These are phyloP conservation scores for Cosmia trapezina DNA, from an alignment of 2,888 invertebrate genomes.

Conservation along the genomic window DNA sequence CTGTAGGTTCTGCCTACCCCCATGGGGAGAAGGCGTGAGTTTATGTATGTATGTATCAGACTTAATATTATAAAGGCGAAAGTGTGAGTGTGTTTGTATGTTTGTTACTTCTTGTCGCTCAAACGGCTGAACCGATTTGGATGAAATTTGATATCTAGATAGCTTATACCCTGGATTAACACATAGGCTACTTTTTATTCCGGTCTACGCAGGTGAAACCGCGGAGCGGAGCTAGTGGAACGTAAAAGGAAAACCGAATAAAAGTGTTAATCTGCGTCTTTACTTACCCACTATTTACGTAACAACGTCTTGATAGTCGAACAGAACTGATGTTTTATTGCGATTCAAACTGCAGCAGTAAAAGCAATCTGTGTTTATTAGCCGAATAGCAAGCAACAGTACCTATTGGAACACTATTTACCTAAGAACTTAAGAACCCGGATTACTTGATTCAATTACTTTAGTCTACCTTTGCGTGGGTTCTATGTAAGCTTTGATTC, in stretches of 20 bases:
- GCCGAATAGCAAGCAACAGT: neutral
- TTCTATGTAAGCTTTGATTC: conserved; percentile 11
- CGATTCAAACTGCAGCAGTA: conserved; percentile 15
- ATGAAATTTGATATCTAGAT: no score
- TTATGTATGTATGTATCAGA: no score
- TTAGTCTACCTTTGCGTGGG: neutral
- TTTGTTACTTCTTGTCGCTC: no score
- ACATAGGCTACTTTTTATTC: no score
- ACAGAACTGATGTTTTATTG: conserved; percentile 23
- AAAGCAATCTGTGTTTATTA: conserved; percentile 30
- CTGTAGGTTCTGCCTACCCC: no score
- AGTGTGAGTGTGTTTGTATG: no score
- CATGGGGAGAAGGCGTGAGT: no score
- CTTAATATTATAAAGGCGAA: no score
- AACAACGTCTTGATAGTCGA: conserved; percentile 20
- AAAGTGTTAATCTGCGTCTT: conserved; percentile 1
- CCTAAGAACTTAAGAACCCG: conserved; percentile 9
- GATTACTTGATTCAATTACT: conserved; percentile 43
- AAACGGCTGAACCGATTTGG: no score
- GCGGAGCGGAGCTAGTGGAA: no score
- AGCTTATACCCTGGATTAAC: no score
- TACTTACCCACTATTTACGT: neutral
- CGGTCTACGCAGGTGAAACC: no score
- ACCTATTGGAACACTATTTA: conserved; percentile 22
- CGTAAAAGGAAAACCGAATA: neutral